A percentile compares a stretch with the other conserved stretches of the same genome.
These are phyloP conservation scores for Helogale parvula DNA, from an alignment of 2,113 vertebrate genomes.

Conservation along the genomic window DNA sequence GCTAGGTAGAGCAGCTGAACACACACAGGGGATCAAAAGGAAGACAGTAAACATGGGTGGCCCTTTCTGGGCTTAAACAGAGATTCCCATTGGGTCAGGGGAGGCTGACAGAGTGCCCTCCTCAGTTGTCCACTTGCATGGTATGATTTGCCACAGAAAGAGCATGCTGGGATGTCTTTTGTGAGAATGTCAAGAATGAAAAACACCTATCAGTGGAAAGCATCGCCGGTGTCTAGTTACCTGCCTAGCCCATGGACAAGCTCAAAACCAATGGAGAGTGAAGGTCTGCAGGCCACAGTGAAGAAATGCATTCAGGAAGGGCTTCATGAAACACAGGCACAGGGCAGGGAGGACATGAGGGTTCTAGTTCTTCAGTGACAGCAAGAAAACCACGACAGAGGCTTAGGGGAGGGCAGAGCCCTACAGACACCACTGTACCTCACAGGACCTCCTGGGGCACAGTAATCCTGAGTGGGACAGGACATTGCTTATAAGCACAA, in stretches of 20 bases:
- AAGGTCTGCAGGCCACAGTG: neutral
- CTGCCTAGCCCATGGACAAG: neutral
- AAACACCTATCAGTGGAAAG: neutral
- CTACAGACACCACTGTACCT: too few species aligned
- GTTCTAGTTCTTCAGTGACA: neutral
- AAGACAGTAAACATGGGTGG: neutral
- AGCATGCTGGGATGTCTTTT: neutral
- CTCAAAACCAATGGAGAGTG: neutral
- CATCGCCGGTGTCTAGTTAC: neutral
- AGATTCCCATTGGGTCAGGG: neutral
- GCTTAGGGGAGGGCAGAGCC: neutral
- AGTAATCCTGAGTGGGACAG: neutral
- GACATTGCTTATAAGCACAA: neutral
- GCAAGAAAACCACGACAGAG: neutral
- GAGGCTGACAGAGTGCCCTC: neutral
- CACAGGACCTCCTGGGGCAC: neutral
- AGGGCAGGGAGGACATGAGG: neutral
- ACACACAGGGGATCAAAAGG: neutral
- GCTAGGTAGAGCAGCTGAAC: neutral
- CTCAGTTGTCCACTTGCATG: neutral
- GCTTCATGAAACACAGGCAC: neutral
- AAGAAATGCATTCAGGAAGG: neutral
- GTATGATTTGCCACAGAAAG: neutral
- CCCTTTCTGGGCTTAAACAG: neutral
- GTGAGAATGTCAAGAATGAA: neutral